Evolutionary conservation across 2,888 invertebrate genomes (phyloP).

Genomic region (Chrysina gloriosa): DNA sequence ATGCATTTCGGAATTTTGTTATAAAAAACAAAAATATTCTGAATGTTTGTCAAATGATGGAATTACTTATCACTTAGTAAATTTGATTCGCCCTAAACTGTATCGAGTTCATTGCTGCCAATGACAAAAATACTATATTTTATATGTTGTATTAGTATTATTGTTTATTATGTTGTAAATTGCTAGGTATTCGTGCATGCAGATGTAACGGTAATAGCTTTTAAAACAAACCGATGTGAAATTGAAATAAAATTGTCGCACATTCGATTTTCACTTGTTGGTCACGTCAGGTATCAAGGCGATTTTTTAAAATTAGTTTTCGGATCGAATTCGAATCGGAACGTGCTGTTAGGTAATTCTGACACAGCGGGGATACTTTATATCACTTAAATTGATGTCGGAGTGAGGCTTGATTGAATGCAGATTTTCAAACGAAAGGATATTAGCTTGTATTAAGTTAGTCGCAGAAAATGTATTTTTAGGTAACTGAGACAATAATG

Average conservation of each 20-base stretch:
- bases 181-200: no score
- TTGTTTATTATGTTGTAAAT: no score
- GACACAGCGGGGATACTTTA: conserved; percentile 26
- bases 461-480: not conserved
- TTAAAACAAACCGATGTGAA: not conserved
- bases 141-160: no score
- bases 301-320: conserved; percentile 34
- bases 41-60: no score
- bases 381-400: conserved; percentile 32
- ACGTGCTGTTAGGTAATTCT: conserved; percentile 13
- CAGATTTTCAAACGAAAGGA: conserved; percentile 7
- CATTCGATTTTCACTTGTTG: not conserved
- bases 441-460: not conserved
- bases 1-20: not conserved
- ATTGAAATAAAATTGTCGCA: conserved; percentile 24
- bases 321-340: not conserved
- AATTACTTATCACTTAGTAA: no score
- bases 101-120: no score
- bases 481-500: not conserved
- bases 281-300: conserved; percentile 17
- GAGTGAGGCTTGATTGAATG: conserved; percentile 25
- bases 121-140: no score
- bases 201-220: not conserved
- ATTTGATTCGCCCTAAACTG: no score
- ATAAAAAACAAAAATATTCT: no score